These are phyloP conservation scores for Falco berigora DNA, from an alignment of 2,797 vertebrate species.

Conservation along the genomic window DNA sequence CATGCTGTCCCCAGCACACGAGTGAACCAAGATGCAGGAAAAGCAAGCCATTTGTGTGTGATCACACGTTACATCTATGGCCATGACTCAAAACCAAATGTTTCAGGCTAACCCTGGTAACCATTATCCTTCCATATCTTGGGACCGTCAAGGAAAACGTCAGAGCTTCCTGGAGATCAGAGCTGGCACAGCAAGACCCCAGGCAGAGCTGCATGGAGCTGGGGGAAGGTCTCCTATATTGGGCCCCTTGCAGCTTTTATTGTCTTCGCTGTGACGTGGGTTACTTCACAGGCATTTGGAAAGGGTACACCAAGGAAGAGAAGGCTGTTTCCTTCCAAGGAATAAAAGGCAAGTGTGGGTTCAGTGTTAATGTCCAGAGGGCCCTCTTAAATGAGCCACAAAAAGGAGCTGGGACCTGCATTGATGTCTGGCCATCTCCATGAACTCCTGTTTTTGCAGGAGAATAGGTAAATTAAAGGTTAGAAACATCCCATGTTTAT, in stretches of 20 bases:
- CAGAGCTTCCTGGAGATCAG: neutral
- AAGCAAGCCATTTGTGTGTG: neutral
- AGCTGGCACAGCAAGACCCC: neutral
- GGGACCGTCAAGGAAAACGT: neutral
- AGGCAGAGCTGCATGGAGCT: neutral
- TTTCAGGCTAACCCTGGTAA: neutral
- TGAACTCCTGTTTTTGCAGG: neutral
- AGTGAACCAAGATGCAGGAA: neutral
- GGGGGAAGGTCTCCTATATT: neutral
- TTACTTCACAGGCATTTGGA: neutral
- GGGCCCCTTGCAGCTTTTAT: neutral
- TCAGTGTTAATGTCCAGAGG: neutral
- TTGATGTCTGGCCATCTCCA: neutral
- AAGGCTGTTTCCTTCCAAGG: neutral
- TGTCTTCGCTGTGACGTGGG: neutral
- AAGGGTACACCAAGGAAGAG: neutral
- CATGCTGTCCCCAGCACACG: slow-evolving; percentile 5
- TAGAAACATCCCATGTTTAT: neutral
- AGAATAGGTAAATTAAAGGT: neutral
- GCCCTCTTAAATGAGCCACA: neutral
- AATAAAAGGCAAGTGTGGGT: neutral
- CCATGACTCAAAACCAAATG: neutral
- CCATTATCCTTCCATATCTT: neutral
- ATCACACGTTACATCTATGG: neutral
- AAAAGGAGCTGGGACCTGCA: neutral